Evolutionary conservation across 2,113 vertebrate genomes (phyloP).

Genomic region (Cricetomys ansorgei): DNA sequence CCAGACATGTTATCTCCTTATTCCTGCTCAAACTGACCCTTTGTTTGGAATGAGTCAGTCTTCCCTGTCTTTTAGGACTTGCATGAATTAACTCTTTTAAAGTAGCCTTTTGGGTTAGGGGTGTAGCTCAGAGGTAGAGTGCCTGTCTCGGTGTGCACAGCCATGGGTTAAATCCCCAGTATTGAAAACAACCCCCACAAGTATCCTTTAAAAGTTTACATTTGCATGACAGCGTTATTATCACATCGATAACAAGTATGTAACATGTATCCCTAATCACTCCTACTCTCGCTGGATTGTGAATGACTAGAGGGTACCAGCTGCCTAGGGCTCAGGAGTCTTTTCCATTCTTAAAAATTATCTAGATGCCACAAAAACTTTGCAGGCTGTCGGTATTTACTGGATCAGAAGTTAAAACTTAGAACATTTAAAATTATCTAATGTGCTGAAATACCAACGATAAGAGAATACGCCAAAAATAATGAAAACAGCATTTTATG

Average conservation of each 20-base stretch:
- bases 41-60: slow-evolving; percentile 9
- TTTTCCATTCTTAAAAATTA: neutral
- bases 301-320: neutral
- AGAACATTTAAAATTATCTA: slow-evolving; percentile 6
- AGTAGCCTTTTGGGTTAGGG: neutral
- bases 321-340: neutral
- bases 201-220: neutral
- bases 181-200: neutral
- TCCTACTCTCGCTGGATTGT: neutral
- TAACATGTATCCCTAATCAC: neutral
- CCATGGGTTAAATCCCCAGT: neutral
- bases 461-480: neutral
- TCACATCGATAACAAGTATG: neutral
- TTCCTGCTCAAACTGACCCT: neutral
- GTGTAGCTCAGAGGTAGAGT: neutral
- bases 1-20: neutral
- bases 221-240: neutral
- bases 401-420: slow-evolving; percentile 7
- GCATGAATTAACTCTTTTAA: slow-evolving; percentile 40
- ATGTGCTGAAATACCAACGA: neutral
- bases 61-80: slow-evolving; percentile 34
- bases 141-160: neutral
- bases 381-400: neutral
- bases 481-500: neutral
- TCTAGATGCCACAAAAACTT: slow-evolving; percentile 9